Evolutionary conservation across 2,888 invertebrate genomes (phyloP).

Genomic region (Xanthia togata): DNA sequence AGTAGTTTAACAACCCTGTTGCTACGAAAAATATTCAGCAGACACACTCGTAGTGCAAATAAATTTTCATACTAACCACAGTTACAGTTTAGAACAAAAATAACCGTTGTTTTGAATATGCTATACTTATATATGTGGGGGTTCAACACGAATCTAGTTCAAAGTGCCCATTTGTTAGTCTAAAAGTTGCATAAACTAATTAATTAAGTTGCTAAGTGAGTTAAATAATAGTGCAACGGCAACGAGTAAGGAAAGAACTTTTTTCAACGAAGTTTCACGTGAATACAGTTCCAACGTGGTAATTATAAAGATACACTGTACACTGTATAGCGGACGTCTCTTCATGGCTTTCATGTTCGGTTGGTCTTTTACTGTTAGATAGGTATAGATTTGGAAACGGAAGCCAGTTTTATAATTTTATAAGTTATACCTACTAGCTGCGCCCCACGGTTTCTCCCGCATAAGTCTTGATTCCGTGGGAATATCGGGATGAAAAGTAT

Average conservation of each 20-base stretch:
- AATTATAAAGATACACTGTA: slow-evolving; percentile 29
- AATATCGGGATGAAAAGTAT: too few relatives aligned
- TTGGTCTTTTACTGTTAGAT: slow-evolving; percentile 16
- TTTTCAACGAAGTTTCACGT: slow-evolving; percentile 54
- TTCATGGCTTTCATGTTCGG: slow-evolving; percentile 18
- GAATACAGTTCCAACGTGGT: slow-evolving; percentile 39
- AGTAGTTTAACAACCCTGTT: slow-evolving; percentile 16
- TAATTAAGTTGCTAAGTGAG: slow-evolving; percentile 56
- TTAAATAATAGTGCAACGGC: slow-evolving; percentile 64
- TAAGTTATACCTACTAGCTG: too few relatives aligned
- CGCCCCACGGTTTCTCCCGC: too few relatives aligned
- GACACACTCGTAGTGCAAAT: slow-evolving; percentile 32
- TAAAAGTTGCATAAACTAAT: slow-evolving; percentile 58
- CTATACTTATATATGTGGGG: slow-evolving; percentile 7
- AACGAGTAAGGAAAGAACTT: slow-evolving; percentile 45
- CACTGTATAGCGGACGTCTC: slow-evolving; percentile 17
- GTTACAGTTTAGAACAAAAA: slow-evolving; percentile 52
- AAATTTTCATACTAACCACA: slow-evolving; percentile 54
- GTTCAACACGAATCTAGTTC: slow-evolving; percentile 54
- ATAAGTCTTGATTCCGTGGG: too few relatives aligned
- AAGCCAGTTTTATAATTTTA: background rate
- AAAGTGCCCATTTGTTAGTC: slow-evolving; percentile 57
- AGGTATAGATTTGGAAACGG: background rate
- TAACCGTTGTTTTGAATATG: slow-evolving; percentile 48
- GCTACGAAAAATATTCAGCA: slow-evolving; percentile 28